Evolutionary conservation across 2,113 vertebrate genomes (phyloP), one percentile per base, ranked within the genome.

Genomic region (Cheilinus undulatus): DNA sequence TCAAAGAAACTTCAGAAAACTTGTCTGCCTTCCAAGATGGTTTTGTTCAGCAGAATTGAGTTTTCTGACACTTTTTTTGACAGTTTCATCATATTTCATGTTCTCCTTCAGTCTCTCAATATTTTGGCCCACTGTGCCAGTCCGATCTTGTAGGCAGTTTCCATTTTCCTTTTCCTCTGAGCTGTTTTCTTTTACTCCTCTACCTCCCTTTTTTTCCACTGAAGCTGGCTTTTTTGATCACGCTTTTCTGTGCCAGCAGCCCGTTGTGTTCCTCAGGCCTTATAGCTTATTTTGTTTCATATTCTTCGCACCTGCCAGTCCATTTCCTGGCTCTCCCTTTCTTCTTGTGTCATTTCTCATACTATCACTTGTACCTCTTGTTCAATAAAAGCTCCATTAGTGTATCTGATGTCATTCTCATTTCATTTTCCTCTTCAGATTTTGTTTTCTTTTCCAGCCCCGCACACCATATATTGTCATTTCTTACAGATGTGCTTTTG

Each of bases 191-290:
- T 56, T 34, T 60, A 14, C 19, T 56, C 19, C 22, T 59, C 58
- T 45, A 43, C 78, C 36, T 77, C 40, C 49, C 32, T 64, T 61
- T 66, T 82, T 23, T 59, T 61, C 32, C 19, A 22, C 13, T 46
- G 64, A 65, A 78, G 48, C 76, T 84, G 67, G 45, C 67, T 69
- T 63, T 75, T 82, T 82, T 85, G 68, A 83, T 85, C 40, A 53
- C 15, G 34, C 50, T 54, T 74, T 61, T 62, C 1, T 43, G 34
- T 30, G 51, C 76, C 53, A 75, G 26, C 69, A 75, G 51, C 60
- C 63, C 28, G 48, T 80, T 86, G 58, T 58, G 26, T 62, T 59
- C 68, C 42, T 69, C 24, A 3, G 74, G 62, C 63, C 60, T 73
- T 64, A 57, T 46, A 51, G 59, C 69, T 86, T 72, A 48, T 86